phyloP scores from a whole-genome alignment of 2,888 invertebrate species.

The Alitta virens region DNA sequence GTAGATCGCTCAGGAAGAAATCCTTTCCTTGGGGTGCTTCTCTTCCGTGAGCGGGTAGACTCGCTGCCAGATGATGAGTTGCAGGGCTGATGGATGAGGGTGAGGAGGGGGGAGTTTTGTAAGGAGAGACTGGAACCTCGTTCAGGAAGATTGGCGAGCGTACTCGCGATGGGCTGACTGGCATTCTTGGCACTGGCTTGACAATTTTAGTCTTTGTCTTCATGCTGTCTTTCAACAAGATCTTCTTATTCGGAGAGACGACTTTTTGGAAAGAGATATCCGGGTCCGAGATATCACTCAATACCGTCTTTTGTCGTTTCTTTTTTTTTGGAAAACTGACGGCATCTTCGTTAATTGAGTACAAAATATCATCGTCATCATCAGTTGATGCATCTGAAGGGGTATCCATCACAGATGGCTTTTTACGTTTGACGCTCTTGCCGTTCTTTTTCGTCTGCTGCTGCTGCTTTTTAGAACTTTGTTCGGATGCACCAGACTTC shows the following conservation, averaged over 20 bases:
- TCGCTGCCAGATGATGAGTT: neutral
- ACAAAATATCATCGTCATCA: constrained; percentile 21
- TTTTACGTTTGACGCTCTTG: neutral
- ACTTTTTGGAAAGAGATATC: neutral
- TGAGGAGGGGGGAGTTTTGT: constrained; percentile 10
- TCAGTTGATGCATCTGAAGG: neutral
- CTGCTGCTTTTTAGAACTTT: neutral
- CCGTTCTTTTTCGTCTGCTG: neutral
- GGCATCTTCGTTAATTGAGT: constrained; percentile 17
- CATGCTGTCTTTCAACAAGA: constrained; percentile 22
- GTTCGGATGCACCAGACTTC: no score
- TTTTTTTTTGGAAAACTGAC: neutral
- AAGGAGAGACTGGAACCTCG: neutral
- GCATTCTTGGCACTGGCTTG: neutral
- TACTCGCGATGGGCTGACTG: no score
- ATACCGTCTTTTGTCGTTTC: neutral
- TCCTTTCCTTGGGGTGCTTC: neutral
- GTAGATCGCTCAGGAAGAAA: constrained; percentile 9
- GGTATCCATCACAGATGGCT: neutral
- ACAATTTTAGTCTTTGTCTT: constrained; percentile 15
- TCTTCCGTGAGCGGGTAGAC: neutral
- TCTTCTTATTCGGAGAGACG: neutral
- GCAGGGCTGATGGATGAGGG: neutral
- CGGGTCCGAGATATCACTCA: neutral
- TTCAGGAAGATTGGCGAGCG: no score